phyloP scores from a whole-genome alignment of 2,797 vertebrate species.

The Apodemus agrarius region DNA sequence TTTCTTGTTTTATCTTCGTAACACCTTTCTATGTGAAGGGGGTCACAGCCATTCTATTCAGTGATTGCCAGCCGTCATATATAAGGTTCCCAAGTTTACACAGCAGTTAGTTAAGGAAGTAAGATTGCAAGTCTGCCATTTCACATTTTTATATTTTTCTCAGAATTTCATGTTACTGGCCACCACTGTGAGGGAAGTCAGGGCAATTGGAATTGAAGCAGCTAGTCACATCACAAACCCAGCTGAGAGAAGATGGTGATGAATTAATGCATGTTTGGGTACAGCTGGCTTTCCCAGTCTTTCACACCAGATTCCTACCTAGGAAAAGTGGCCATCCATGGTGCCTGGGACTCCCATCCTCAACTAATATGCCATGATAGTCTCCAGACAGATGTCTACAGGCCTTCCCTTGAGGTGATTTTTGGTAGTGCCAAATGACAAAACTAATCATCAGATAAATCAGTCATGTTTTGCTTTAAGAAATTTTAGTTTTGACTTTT shows the following conservation, averaged over 20 bases:
- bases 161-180: not conserved
- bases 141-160: not conserved
- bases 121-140: not conserved
- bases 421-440: not conserved
- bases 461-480: not conserved
- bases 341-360: not conserved
- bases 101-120: not conserved
- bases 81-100: not conserved
- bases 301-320: not conserved
- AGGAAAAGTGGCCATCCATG: not conserved
- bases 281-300: not conserved
- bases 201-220: no score
- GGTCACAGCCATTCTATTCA: not conserved
- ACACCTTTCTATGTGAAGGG: not conserved
- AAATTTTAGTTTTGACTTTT: not conserved
- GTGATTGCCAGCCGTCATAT: not conserved
- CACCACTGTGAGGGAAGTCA: not conserved
- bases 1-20: slow-evolving; percentile 35
- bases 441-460: not conserved
- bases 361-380: not conserved
- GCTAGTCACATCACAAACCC: not conserved
- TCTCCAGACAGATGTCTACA: not conserved
- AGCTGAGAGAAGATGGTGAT: not conserved
- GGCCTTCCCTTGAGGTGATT: no score
- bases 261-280: no score